Percentiles rank a stretch among this genome's conserved stretches.
Evolutionary conservation across 1,140 invertebrate species (phyloP).

Genomic region (Calliopsis andreniformis): DNA sequence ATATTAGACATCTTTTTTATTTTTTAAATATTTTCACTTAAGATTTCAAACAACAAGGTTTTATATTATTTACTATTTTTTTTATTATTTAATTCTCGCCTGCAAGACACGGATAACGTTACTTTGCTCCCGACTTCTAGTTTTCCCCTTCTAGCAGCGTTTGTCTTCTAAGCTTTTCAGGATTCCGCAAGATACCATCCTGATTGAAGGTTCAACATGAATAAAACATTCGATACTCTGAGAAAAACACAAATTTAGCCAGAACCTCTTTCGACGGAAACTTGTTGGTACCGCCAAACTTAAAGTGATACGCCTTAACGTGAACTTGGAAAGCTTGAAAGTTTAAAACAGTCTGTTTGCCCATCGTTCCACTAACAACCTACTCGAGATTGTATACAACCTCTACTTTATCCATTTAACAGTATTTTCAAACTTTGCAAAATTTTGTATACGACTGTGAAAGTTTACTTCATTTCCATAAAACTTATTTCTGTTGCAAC

Average conservation of each 20-base stretch:
- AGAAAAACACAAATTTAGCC: slow-evolving; percentile 31
- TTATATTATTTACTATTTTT: too few relatives aligned
- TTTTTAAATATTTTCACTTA: too few relatives aligned
- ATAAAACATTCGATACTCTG: slow-evolving; percentile 30
- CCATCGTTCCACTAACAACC: background rate
- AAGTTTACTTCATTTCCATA: too few relatives aligned
- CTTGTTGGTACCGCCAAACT: background rate
- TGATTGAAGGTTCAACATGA: slow-evolving; percentile 6
- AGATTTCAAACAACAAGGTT: too few relatives aligned
- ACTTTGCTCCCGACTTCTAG: too few relatives aligned
- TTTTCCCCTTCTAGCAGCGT: too few relatives aligned
- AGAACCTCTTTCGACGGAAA: background rate
- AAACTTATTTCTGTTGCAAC: too few relatives aligned
- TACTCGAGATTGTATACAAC: background rate
- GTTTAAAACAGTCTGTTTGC: background rate
- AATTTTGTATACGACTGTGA: background rate
- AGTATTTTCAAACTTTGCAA: background rate
- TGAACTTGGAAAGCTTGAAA: background rate
- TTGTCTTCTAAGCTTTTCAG: too few relatives aligned
- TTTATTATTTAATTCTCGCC: too few relatives aligned
- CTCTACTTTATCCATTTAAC: too few relatives aligned
- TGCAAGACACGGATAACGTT: too few relatives aligned
- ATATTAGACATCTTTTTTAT: too few relatives aligned
- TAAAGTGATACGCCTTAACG: slow-evolving; percentile 35
- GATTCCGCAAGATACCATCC: background rate